Evolutionary conservation across 2,797 vertebrate genomes (phyloP).

Genomic region (Bradypodion pumilum): DNA sequence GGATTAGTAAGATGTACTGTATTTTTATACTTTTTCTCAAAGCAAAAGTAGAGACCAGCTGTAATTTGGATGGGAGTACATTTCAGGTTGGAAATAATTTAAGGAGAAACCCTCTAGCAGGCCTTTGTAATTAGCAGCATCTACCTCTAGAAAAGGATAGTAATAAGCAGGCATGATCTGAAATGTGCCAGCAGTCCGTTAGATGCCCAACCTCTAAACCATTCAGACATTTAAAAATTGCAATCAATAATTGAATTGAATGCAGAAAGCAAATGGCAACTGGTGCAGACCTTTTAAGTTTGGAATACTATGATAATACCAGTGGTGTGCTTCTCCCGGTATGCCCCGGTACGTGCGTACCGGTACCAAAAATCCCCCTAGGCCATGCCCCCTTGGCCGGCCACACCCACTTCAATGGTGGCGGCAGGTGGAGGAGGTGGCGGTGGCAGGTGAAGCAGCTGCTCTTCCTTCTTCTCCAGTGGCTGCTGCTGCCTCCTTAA

Average conservation of each 20-base stretch:
- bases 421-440: no score
- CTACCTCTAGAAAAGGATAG: neutral
- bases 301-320: no score
- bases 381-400: no score
- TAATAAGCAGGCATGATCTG: neutral
- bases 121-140: neutral
- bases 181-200: neutral
- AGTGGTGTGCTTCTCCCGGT: no score
- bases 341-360: no score
- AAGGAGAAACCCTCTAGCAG: neutral
- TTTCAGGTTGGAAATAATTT: neutral
- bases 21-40: neutral
- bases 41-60: neutral
- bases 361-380: no score
- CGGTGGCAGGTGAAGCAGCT: no score
- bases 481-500: no score
- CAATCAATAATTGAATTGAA: neutral
- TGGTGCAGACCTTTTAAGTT: neutral
- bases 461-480: no score
- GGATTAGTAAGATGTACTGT: neutral
- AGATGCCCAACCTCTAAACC: neutral
- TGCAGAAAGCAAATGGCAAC: neutral
- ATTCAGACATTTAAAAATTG: neutral
- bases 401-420: no score
- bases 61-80: neutral